phyloP scores from a whole-genome alignment of 2,888 invertebrate genomes.

The Poecilobothrus nobilitatus region DNA sequence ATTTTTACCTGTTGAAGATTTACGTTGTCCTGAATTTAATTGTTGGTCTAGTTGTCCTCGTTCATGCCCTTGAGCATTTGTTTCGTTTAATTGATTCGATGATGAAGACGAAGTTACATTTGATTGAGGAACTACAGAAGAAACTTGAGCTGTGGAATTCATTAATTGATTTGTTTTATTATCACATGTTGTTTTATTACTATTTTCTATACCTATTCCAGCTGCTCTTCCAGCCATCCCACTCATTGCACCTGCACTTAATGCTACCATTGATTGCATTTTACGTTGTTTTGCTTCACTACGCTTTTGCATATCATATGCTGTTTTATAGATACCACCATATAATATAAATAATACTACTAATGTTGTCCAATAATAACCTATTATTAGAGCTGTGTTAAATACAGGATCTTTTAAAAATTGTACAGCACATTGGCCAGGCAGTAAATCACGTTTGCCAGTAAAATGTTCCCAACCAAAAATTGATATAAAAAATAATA shows the following conservation, averaged over 20 bases:
- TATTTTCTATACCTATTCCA: conserved; percentile 72
- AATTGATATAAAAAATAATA: conserved; percentile 94
- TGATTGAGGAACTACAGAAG: conserved; percentile 26
- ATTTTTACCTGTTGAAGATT: conserved; percentile 11
- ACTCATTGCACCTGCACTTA: conserved; percentile 83
- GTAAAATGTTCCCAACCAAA: conserved; percentile 99
- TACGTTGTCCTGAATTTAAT: conserved; percentile 24
- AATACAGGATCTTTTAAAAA: conserved; percentile 96
- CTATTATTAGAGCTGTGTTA: conserved; percentile 92
- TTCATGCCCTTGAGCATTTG: conserved; percentile 17
- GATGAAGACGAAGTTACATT: conserved; percentile 29
- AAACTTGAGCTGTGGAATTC: conserved; percentile 28
- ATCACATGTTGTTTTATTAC: conserved; percentile 60
- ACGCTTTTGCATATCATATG: conserved; percentile 94
- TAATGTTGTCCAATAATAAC: conserved; percentile 96
- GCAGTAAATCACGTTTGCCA: conserved; percentile 77
- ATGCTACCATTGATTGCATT: conserved; percentile 89
- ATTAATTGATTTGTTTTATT: conserved; percentile 47
- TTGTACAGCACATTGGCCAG: conserved; percentile 90
- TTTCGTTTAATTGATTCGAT: conserved; percentile 28
- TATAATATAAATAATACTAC: conserved; percentile 92
- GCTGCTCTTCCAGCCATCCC: conserved; percentile 84
- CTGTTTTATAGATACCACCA: conserved; percentile 94
- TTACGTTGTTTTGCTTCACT: conserved; percentile 93
- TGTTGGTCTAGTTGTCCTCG: conserved; percentile 19